Conservation (phyloP, 2,888 invertebrate species). For the Mystacides longicornis region DNA sequence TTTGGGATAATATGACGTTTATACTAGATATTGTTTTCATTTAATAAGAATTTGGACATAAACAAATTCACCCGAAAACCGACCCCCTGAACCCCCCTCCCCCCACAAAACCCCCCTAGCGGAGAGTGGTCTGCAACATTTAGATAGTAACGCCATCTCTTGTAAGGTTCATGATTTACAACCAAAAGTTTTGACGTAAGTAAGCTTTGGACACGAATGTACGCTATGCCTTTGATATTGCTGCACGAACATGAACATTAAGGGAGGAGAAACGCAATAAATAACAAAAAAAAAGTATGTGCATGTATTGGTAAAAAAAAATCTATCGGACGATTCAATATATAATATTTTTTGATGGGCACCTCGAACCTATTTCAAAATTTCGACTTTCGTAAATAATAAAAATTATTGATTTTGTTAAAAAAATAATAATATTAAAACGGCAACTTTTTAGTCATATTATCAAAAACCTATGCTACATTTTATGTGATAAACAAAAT, state of each 20-base stretch:
- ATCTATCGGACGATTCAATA: constrained; percentile 19
- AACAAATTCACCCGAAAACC: not conserved
- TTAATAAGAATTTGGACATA: too few species aligned
- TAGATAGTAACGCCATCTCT: constrained; percentile 46
- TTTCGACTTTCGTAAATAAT: too few species aligned
- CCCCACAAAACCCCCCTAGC: constrained; percentile 1
- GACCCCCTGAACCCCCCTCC: not conserved
- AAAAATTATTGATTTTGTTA: too few species aligned
- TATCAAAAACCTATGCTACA: too few species aligned
- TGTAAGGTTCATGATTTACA: constrained; percentile 56
- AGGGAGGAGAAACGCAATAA: constrained; percentile 22
- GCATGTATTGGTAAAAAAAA: constrained; percentile 14
- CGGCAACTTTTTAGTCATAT: too few species aligned
- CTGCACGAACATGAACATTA: constrained; percentile 25
- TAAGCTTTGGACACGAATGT: constrained; percentile 48
- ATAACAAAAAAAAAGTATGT: constrained; percentile 24
- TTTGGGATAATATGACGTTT: too few species aligned
- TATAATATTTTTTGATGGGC: constrained; percentile 5
- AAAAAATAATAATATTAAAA: too few species aligned
- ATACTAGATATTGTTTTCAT: too few species aligned
- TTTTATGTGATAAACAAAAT: too few species aligned
- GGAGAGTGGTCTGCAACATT: constrained; percentile 54
- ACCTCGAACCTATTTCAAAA: not conserved
- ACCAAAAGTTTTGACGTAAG: constrained; percentile 59
- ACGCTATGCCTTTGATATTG: constrained; percentile 24